A percentile compares a stretch with the other conserved stretches of the same genome.
Evolutionary conservation across 2,797 vertebrate genomes (phyloP).

Genomic region (Halcyon badia): DNA sequence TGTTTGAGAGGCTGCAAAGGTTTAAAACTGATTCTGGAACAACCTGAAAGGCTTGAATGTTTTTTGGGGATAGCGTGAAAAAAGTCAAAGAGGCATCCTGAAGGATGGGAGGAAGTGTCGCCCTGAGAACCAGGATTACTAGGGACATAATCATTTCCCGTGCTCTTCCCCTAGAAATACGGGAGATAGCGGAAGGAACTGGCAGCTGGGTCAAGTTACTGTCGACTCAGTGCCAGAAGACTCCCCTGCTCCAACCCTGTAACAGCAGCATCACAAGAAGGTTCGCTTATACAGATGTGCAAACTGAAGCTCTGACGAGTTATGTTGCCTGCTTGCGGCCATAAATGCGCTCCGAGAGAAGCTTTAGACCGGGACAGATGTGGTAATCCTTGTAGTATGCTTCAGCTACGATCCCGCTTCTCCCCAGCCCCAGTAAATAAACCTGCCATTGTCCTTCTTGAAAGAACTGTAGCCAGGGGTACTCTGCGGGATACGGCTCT

Average conservation of each 20-base stretch:
- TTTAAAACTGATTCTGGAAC: neutral
- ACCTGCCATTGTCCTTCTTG: neutral
- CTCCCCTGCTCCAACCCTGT: neutral
- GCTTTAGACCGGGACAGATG: neutral
- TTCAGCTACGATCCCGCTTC: neutral
- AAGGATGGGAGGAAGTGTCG: neutral
- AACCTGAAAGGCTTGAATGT: neutral
- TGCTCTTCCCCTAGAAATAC: neutral
- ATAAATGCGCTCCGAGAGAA: neutral
- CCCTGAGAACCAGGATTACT: neutral
- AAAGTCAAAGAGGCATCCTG: neutral
- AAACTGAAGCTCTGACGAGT: neutral
- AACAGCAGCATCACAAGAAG: neutral
- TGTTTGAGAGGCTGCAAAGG: neutral
- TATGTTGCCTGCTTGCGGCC: neutral
- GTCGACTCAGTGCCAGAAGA: neutral
- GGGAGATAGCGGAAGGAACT: neutral
- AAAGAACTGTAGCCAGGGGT: neutral
- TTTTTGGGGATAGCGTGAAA: neutral
- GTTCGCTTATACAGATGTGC: neutral
- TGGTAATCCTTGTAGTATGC: neutral
- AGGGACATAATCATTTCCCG: rapidly evolving
- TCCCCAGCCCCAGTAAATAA: neutral
- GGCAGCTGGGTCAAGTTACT: rapidly evolving
- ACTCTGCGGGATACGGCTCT: neutral